Base-by-base conservation (phyloP, 2,113 vertebrate genomes). In the Erinaceus europaeus region DNA sequence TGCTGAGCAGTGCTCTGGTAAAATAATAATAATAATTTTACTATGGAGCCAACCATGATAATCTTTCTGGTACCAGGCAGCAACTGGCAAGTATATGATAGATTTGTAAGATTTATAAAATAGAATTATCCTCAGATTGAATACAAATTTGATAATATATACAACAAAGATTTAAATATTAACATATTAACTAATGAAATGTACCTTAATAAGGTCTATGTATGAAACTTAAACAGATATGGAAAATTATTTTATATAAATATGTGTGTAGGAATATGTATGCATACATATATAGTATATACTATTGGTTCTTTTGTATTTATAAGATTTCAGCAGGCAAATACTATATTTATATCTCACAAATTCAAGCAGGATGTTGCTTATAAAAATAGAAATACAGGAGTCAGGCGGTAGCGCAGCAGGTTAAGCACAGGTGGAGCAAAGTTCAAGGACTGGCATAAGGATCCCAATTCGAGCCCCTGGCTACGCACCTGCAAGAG, bases 261-360 rank as follows among this genome's bases (percentile, higher is more conserved):
- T 57, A 57, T 57, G 29, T 57, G 29, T 27, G 12, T 57, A 57
- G n/a, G n/a, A 7, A 57, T 57, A 27, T 57, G 12, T 57, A 57
- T 27, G 55, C 55, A 57, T 57, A 11, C 12, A 6, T 57, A 20
- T 29, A 57, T 10, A 57, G n/a, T n/a, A n/a, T n/a, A n/a, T n/a
- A n/a, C n/a, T n/a, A n/a, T n/a, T n/a, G n/a, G n/a, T n/a, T n/a
- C n/a, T n/a, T 57, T 57, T 27, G 29, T 68, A 72, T 82, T 40
- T 13, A 12, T 80, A 74, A 65, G 9, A 76, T 71, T 75, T 75
- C 5, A 21, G 69, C 65, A 64, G 61, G 7, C 21, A 86, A 69
- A 86, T 55, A 46, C 69, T 87, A 73, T 38, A 62, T 82, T 90
- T 50, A n/a, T n/a, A n/a, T n/a, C n/a, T n/a, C n/a, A n/a, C n/a